These are phyloP conservation scores for Euwallacea similis DNA, from an alignment of 1,140 invertebrate genomes.

Conservation along the genomic window DNA sequence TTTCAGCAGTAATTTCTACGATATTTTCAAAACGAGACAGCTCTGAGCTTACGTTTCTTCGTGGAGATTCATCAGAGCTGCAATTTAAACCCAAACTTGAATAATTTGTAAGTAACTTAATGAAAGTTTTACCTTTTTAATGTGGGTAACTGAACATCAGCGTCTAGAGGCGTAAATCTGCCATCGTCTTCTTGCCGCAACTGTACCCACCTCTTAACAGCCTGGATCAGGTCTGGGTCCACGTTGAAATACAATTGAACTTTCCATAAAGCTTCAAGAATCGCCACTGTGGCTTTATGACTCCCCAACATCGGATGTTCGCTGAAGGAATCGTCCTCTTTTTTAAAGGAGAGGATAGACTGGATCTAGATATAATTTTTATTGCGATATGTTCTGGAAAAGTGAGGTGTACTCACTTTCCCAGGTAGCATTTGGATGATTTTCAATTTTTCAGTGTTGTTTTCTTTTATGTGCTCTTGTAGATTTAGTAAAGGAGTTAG, in stretches of 20 bases:
- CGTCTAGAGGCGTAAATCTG: conserved; percentile 59
- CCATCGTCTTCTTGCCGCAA: conserved; percentile 62
- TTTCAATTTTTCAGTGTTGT: conserved; percentile 54
- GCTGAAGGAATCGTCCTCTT: conserved; percentile 64
- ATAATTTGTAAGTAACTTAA: not conserved
- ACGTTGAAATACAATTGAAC: conserved; percentile 62
- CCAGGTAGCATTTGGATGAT: conserved; percentile 58
- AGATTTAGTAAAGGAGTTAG: conserved; percentile 55
- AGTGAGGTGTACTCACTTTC: conserved; percentile 49
- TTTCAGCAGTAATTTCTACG: conserved; percentile 63
- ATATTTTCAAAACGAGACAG: conserved; percentile 54
- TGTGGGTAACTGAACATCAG: conserved; percentile 58
- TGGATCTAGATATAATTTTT: conserved; percentile 64
- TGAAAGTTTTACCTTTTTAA: conserved; percentile 14
- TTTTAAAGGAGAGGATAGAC: conserved; percentile 61
- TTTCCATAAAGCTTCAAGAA: conserved; percentile 61
- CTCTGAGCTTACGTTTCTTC: conserved; percentile 37
- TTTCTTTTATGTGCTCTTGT: conserved; percentile 55
- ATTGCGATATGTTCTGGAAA: not conserved
- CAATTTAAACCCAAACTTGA: conserved; percentile 21
- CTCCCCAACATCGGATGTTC: conserved; percentile 64
- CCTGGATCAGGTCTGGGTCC: conserved; percentile 61
- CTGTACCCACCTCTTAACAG: conserved; percentile 63
- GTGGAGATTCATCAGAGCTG: not conserved
- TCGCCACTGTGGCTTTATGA: conserved; percentile 60